Evolutionary conservation across 2,113 vertebrate genomes (phyloP).

Genomic region (Regulus satrapa): DNA sequence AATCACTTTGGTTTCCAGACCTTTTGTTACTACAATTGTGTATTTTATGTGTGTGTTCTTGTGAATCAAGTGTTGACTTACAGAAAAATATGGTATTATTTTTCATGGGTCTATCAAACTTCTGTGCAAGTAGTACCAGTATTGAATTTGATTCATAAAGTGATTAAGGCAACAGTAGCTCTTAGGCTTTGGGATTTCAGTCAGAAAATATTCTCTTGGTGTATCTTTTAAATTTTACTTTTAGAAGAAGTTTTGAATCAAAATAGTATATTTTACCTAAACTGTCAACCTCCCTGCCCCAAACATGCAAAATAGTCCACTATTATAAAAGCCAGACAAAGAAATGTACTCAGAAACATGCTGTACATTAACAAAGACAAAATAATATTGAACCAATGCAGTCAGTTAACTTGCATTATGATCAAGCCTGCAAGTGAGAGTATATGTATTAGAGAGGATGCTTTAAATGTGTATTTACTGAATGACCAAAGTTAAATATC

Average conservation of each 20-base stretch:
- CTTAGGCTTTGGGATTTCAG: neutral
- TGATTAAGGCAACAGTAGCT: neutral
- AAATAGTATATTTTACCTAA: neutral
- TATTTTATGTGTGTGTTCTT: neutral
- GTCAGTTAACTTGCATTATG: neutral
- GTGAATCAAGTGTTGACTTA: neutral
- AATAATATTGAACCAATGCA: neutral
- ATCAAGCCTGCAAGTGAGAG: neutral
- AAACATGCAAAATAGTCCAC: neutral
- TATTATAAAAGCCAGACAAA: neutral
- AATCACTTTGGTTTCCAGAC: neutral
- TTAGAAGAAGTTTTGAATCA: neutral
- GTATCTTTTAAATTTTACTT: neutral
- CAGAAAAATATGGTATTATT: neutral
- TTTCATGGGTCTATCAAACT: neutral
- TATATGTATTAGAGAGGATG: neutral
- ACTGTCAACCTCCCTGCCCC: fast-evolving
- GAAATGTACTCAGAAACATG: neutral
- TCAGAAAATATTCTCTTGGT: neutral
- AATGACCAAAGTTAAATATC: neutral
- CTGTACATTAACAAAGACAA: neutral
- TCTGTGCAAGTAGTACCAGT: neutral
- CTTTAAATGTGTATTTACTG: neutral
- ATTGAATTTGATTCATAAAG: neutral
- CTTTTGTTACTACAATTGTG: neutral